Conservation (phyloP, 2,888 invertebrate genomes). For the Acrobasis repandana region DNA sequence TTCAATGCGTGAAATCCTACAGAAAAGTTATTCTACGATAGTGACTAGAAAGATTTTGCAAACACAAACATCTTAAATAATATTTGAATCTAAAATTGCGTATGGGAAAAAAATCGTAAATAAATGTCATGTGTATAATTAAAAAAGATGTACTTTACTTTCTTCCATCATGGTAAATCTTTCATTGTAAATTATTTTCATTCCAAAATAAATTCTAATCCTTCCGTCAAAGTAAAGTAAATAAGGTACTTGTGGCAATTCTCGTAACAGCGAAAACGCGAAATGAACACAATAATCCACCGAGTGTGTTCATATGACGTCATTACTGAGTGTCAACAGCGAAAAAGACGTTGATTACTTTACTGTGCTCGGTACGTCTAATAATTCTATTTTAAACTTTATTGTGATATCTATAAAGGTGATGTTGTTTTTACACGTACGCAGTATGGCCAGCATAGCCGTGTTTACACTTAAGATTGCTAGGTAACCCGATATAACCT, state of each 20-base stretch:
- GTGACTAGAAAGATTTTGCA: too few species aligned
- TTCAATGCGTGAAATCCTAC: too few species aligned
- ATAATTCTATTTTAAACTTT: not conserved
- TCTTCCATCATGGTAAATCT: too few species aligned
- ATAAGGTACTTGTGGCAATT: not conserved
- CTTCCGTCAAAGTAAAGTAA: not conserved
- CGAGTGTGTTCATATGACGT: not conserved
- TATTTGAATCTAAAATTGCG: too few species aligned
- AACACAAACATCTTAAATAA: too few species aligned
- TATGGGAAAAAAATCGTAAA: too few species aligned
- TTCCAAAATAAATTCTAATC: not conserved
- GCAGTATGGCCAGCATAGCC: not conserved
- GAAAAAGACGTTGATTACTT: constrained; percentile 1
- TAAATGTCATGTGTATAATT: too few species aligned
- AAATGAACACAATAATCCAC: constrained; percentile 9
- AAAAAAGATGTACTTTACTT: too few species aligned
- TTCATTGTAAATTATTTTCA: too few species aligned
- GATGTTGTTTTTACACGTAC: not conserved
- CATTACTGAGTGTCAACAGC: not conserved
- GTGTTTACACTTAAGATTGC: constrained; percentile 7
- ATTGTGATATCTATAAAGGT: not conserved
- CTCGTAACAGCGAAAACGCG: constrained; percentile 4
- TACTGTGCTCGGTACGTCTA: not conserved
- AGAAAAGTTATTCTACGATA: too few species aligned
- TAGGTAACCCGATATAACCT: constrained; percentile 16